Evolutionary conservation across 2,888 invertebrate species (phyloP), one percentile per base, ranked within the genome.

Genomic region (Calliphora vomitoria): DNA sequence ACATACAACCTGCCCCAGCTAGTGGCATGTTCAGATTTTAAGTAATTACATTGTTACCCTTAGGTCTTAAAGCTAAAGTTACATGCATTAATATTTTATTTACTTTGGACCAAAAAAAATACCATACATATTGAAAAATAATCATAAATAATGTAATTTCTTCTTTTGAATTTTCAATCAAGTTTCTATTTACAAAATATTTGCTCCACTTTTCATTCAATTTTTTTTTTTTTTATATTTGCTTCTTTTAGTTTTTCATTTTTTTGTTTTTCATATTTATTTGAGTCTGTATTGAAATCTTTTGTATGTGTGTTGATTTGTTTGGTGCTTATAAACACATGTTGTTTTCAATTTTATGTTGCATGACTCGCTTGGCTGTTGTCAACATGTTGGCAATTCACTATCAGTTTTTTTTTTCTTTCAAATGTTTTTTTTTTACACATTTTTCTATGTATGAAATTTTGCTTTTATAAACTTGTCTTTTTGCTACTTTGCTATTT

Each of bases 381-480:
- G 80, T 81, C 80, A 85, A 75, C 85, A 85, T 69, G 80, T 76
- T 85, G 68, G 75, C 62, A 85, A 81, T 81, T 81, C 47, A 85
- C 69, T 47, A 80, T 80, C 35, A 41, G 50, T 62, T 78, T 78
- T 41, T 64, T 47, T 81, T 68, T 72, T 41, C 15, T 41, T 58
- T 64, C n/a, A n/a, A 10, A 53, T 31, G 55, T 74, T 55, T 44
- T 1, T 62, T 74, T 76, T 1, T 35, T 20, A 31, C 18, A 55
- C 15, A 55, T 3, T 60, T 44, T 81, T 72, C 60, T 68, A 50
- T 68, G 72, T 18, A 58, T 38, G 50, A 78, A 58, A 44, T 75
- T 75, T 55, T 53, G 53, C 41, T 78, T 64, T 72, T 71, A 55
- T 81, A 80, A 80, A 80, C 74, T 74, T 80, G 76, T 76, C 69